Evolutionary conservation across 2,113 vertebrate genomes (phyloP), one percentile per base, ranked within the genome.

Genomic region (Oryzias woworae): DNA sequence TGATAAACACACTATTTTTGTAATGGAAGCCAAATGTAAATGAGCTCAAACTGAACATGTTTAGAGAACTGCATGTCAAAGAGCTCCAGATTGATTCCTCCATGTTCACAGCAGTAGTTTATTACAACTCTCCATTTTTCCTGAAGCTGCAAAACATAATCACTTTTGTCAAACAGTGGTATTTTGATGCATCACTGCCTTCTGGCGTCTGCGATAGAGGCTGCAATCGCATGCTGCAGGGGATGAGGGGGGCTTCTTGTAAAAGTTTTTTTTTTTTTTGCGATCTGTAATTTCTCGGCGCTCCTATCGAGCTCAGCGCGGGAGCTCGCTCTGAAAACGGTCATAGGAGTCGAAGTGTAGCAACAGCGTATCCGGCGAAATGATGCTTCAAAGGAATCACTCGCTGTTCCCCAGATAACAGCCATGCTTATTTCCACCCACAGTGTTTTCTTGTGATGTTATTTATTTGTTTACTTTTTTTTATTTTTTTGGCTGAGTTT

Each of bases 401-500:
- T 66, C 26, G 73, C 78, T 76, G 62, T 26, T 80, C 79, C 58
- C 69, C 69, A 50, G 78, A 80, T 83, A 80, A 60, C 58, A 78
- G 74, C 69, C 66, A 26, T 46, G 70, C 70, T 73, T 80, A 78
- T 84, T 87, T 85, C 78, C 75, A 41, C 72, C 74, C 76, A n/a
- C 66, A 83, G 57, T 75, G 66, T 74, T 81, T 20, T 76, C 82
- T 75, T 80, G 48, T 82, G 71, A 86, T 87, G 74, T 82, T 87
- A 80, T 89, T 88, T 89, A 84, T 88, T 86, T 87, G 80, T 87
- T 86, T 78, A 86, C 88, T 87, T 85, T 48, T 45, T 53, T 7
- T 46, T 78, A 83, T 82, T 88, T 46, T 78, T 84, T 83, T 88
- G 73, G 79, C 73, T 70, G 73, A 71, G 81, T 64, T 73, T 59